Percentiles rank a stretch among this genome's conserved stretches.
Conservation (phyloP, 35 echinoderm and acorn worm species). For the Heliocidaris erythrogramma region DNA sequence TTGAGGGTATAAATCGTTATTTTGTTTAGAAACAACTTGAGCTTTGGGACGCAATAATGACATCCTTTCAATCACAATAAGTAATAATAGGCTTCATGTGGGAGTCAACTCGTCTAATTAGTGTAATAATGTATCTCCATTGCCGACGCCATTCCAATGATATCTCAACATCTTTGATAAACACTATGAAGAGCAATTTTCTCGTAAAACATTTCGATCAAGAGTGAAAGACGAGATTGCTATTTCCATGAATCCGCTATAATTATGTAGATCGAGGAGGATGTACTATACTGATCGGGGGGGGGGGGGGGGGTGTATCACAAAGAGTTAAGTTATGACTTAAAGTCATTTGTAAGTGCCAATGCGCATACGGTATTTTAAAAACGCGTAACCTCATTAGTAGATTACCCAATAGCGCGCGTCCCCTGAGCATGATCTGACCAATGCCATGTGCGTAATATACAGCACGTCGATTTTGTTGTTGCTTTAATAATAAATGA, state of each 20-base stretch:
- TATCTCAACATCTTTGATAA: background rate
- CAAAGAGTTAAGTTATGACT: no score
- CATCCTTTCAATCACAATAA: background rate
- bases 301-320: no score
- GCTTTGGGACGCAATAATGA: background rate
- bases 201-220: background rate
- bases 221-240: background rate
- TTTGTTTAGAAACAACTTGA: slow-evolving; percentile 12
- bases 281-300: background rate
- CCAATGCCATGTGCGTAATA: no score
- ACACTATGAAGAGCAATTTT: background rate
- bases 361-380: no score
- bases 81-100: background rate
- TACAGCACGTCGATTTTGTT: no score
- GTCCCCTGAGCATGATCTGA: no score
- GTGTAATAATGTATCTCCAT: background rate
- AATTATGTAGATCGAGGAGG: background rate
- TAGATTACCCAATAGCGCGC: no score
- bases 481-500: no score
- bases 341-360: no score
- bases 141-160: background rate
- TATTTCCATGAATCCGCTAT: background rate
- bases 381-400: no score
- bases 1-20: background rate
- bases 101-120: background rate